These are phyloP conservation scores for Leptopterna dolabrata DNA, from an alignment of 2,888 invertebrate species.

Conservation along the genomic window DNA sequence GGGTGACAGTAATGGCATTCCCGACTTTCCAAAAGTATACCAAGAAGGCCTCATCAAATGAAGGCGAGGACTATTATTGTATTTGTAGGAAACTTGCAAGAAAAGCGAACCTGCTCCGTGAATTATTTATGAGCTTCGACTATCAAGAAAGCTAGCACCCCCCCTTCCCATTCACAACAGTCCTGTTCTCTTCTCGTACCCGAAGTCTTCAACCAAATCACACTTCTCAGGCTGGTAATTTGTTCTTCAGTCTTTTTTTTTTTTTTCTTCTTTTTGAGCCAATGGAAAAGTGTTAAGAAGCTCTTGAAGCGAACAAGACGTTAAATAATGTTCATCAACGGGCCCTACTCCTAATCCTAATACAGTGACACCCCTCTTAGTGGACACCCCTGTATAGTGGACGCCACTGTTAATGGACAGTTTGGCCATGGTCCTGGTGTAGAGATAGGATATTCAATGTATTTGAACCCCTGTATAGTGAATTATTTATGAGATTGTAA, in stretches of 20 bases:
- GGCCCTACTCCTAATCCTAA: no score
- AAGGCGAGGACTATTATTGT: conserved; percentile 51
- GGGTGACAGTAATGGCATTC: conserved; percentile 50
- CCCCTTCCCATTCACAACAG: neutral
- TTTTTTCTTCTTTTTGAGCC: no score
- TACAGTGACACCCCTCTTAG: no score
- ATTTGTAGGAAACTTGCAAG: conserved; percentile 54
- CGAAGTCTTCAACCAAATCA: neutral
- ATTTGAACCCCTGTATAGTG: no score
- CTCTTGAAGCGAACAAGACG: conserved; percentile 7
- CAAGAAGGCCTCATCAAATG: conserved; percentile 50
- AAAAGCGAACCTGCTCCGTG: conserved; percentile 52
- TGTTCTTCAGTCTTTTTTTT: neutral
- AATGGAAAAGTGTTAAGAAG: no score
- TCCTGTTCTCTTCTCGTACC: neutral
- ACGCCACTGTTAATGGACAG: no score
- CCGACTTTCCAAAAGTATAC: conserved; percentile 48
- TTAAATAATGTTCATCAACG: no score
- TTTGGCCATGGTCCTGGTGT: no score
- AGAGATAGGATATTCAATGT: no score
- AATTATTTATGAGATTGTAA: no score
- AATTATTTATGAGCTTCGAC: conserved; percentile 54
- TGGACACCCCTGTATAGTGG: no score
- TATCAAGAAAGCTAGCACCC: conserved; percentile 44
- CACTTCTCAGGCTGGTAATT: conserved; percentile 21